Percentiles rank a stretch among this genome's conserved stretches.
phyloP scores from a whole-genome alignment of 2,888 invertebrate genomes.

The Nineta flava region DNA sequence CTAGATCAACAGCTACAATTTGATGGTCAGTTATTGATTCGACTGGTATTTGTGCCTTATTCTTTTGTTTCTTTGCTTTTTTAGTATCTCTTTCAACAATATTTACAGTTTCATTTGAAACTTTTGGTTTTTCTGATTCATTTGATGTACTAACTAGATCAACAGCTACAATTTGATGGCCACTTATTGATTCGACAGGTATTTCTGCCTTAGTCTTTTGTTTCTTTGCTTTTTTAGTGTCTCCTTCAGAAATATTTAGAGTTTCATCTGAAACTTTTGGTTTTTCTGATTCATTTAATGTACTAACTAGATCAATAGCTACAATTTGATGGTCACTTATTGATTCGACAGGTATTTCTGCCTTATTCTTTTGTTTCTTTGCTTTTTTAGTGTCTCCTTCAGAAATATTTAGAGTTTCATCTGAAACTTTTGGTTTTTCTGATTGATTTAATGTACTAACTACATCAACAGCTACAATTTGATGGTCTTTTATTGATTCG shows the following conservation, averaged over 20 bases:
- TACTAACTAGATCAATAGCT: neutral
- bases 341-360: neutral
- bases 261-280: neutral
- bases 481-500: neutral
- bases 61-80: neutral
- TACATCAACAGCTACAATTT: neutral
- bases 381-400: neutral
- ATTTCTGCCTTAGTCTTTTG: neutral
- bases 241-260: neutral
- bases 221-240: neutral
- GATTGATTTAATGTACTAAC: neutral
- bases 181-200: neutral
- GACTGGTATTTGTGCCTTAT: neutral
- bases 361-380: neutral
- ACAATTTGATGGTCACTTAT: neutral
- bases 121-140: neutral
- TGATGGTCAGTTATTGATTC: neutral
- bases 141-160: neutral
- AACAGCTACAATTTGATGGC: neutral
- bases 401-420: neutral
- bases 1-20: neutral
- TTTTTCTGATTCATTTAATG: neutral
- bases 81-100: neutral
- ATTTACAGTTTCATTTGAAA: neutral
- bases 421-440: neutral